Evolutionary conservation across 2,888 invertebrate species (phyloP), one percentile per base, ranked within the genome.

Genomic region (Calameuta idolon): DNA sequence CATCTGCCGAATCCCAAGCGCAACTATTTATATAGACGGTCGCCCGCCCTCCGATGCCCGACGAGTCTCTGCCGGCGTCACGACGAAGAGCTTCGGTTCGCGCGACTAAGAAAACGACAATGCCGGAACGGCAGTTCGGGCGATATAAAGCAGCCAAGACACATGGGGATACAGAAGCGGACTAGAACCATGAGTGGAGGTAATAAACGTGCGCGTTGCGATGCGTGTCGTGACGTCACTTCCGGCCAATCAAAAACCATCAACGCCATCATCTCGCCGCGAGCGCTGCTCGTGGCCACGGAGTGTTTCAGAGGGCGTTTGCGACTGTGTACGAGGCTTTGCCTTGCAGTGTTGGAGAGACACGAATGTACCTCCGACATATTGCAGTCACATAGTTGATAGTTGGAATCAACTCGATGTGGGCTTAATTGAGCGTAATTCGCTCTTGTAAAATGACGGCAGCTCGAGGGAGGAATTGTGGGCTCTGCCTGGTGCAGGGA

Each of bases 221-320:
- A 87, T 89, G 89, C 88, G 85, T 83, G 86, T 84, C 86, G 80
- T 90, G 89, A 90, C 90, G 90, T 90, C 90, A 90, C 90, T 90
- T 90, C 90, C 90, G 90, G 89, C 87, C 90, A 90, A 90, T 90
- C 90, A 90, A 90, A 90, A 90, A 88, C 87, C 89, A 90, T 90
- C 89, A 90, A 86, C 89, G 88, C 86, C 82, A 76, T 80, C 81
- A 75, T 74, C 74, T 76, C 77, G 79, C 75, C 75, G 74, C 37
- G 76, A 77, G 37, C 34, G 34, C 11, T 69, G 55, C 69, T 68
- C 74, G 69, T 74, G 77, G 37, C 69, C 12, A 23, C 23, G 2
- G 55, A 55, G 55, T 55, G 55, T 55, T 55, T 55, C 15, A 23
- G 55, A 55, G 55, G 23, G 55, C 55, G 23, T 23, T 9, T 23